These are phyloP conservation scores for Panzeria rudis DNA, from an alignment of 2,888 invertebrate species.

Conservation along the genomic window DNA sequence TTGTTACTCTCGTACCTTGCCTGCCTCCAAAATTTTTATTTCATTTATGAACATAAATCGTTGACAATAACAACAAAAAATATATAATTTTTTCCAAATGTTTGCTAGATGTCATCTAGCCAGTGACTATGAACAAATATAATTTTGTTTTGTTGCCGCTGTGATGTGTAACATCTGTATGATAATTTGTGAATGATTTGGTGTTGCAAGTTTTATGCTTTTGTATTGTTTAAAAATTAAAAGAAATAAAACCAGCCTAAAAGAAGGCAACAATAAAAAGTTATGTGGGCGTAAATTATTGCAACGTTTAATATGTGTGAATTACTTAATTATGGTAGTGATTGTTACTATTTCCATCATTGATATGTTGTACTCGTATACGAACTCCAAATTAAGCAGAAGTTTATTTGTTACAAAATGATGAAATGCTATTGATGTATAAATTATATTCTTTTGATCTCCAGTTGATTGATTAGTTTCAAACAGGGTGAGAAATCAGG, in stretches of 20 bases:
- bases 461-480: conserved; percentile 67
- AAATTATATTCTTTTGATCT: conserved; percentile 64
- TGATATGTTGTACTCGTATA: background rate
- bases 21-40: conserved; percentile 20
- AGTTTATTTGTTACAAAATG: conserved; percentile 28
- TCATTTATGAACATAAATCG: conserved; percentile 67
- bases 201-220: conserved; percentile 45
- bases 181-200: conserved; percentile 70
- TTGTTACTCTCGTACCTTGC: conserved; percentile 27
- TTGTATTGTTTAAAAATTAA: conserved; percentile 4
- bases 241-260: conserved; percentile 31
- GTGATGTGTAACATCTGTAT: conserved; percentile 70
- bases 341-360: conserved; percentile 24
- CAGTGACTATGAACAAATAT: conserved; percentile 53
- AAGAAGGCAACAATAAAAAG: conserved; percentile 55
- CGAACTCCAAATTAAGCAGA: background rate
- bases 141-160: conserved; percentile 8
- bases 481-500: conserved; percentile 14
- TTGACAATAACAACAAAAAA: conserved; percentile 38
- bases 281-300: conserved; percentile 69
- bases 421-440: conserved; percentile 49
- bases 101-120: conserved; percentile 44
- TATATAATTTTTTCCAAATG: conserved; percentile 30
- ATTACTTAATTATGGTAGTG: conserved; percentile 49
- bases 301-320: conserved; percentile 32